Evolutionary conservation across 92 coral and sea anemone genomes (phyloP).

Genomic region (Anthopleura xanthogrammica): DNA sequence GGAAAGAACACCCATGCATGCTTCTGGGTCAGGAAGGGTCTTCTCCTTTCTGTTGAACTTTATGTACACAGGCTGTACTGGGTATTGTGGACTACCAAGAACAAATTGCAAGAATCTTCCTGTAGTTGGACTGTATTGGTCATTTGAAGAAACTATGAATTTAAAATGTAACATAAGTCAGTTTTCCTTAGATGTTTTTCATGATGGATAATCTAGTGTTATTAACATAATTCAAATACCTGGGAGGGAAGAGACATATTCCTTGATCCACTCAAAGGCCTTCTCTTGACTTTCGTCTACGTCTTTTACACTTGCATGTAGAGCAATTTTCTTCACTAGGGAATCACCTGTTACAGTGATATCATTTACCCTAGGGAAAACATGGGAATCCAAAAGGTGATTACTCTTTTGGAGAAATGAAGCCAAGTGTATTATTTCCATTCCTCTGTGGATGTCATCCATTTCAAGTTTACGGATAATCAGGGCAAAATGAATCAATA

Average conservation of each 20-base stretch:
- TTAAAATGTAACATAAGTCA: neutral
- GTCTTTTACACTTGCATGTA: conserved; percentile 14
- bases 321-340: conserved; percentile 29
- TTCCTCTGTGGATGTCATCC: conserved; percentile 47
- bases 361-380: conserved; percentile 32
- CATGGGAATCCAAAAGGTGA: conserved; percentile 10
- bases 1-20: conserved; percentile 41
- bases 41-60: conserved; percentile 37
- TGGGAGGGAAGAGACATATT: conserved; percentile 28
- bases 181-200: neutral
- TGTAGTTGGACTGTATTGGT: conserved; percentile 24
- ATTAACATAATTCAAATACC: conserved; percentile 1
- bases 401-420: conserved; percentile 35
- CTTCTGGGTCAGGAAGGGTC: conserved; percentile 47
- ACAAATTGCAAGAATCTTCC: conserved; percentile 50
- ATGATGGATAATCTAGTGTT: no score
- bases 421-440: conserved; percentile 37
- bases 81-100: conserved; percentile 27
- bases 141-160: conserved; percentile 18
- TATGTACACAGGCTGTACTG: conserved; percentile 32
- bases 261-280: conserved; percentile 29
- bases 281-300: conserved; percentile 23
- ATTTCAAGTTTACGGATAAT: conserved; percentile 25
- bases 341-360: conserved; percentile 24
- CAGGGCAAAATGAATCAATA: conserved; percentile 33